Evolutionary conservation across 2,888 invertebrate genomes (phyloP), one percentile per base, ranked within the genome.

Genomic region (Microctonus brassicae): DNA sequence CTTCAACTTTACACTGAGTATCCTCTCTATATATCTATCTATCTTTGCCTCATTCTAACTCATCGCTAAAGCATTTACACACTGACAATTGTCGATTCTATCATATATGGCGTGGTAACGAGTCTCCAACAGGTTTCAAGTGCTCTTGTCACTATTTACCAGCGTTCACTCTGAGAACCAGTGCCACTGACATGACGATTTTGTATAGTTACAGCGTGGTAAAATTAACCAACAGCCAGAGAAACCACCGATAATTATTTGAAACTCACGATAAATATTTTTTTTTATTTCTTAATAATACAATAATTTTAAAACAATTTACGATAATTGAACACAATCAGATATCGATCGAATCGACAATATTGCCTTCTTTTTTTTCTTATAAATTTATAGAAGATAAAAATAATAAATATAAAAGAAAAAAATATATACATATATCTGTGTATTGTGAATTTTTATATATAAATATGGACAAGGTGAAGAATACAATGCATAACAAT

Each of bases 31-130:
- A n/a, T n/a, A n/a, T 29, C 29, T 29, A 29, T 29, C 29, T 29
- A 3, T 7, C 29, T 39, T 29, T 17, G 36, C 36, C n/a, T 17
- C n/a, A 17, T 17, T 47, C n/a, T n/a, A n/a, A n/a, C 20, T 47
- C 20, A 47, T 47, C 47, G 17, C 7, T 47, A n/a, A 7, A 22
- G 2, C 34, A 7, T 58, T 47, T 47, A 47, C 55, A 13, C 26
- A 55, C 62, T 55, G 33, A 67, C 67, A 70, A 62, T 69, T 69
- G 69, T 57, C 29, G 33, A 57, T 42, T 58, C 64, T 24, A 33
- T 60, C 60, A 64, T 70, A 65, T 70, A 70, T 70, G 70, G 64
- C 7, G 20, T 39, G 26, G 42, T 65, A 47, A 70, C 64, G 57
- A 65, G 70, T 70, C 60, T 57, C 22, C 58, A 52, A 34, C 58